Percentiles rank a stretch among this genome's conserved stretches.
Evolutionary conservation across 2,888 invertebrate species (phyloP).

Genomic region (Drosophila fulvimacula): DNA sequence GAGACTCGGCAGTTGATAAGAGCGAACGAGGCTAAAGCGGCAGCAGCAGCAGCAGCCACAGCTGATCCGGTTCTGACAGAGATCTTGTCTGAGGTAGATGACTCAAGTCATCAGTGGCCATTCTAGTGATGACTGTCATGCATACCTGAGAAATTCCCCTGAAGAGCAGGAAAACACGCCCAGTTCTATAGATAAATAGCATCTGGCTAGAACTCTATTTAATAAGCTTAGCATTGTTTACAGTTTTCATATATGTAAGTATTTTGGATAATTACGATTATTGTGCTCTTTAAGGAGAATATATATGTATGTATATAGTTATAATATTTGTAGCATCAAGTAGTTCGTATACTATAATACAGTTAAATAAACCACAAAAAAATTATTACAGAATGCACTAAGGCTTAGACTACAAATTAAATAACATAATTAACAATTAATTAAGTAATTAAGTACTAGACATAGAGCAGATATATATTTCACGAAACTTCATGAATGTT

Average conservation of each 20-base stretch:
- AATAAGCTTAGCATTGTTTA: constrained; percentile 66
- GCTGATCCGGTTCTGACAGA: constrained; percentile 49
- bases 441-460: constrained; percentile 32
- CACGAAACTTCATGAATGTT: constrained; percentile 24
- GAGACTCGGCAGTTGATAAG: constrained; percentile 44
- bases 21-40: constrained; percentile 29
- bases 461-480: constrained; percentile 11
- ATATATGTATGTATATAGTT: constrained; percentile 19
- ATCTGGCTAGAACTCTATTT: constrained; percentile 57
- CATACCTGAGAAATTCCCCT: constrained; percentile 3
- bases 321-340: constrained; percentile 42
- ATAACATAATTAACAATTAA: constrained; percentile 68
- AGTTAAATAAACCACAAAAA: constrained; percentile 31
- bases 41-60: not conserved
- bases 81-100: not conserved
- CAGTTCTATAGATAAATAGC: constrained; percentile 52
- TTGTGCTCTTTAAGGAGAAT: constrained; percentile 62
- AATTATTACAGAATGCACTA: constrained; percentile 48
- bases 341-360: constrained; percentile 42
- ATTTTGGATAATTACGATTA: constrained; percentile 44
- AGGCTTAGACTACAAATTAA: constrained; percentile 64
- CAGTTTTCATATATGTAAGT: constrained; percentile 25
- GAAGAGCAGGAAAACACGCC: constrained; percentile 17
- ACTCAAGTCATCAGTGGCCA: constrained; percentile 28
- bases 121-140: constrained; percentile 18